Conservation (phyloP, 2,113 vertebrate genomes). For the Urocolius indicus region DNA sequence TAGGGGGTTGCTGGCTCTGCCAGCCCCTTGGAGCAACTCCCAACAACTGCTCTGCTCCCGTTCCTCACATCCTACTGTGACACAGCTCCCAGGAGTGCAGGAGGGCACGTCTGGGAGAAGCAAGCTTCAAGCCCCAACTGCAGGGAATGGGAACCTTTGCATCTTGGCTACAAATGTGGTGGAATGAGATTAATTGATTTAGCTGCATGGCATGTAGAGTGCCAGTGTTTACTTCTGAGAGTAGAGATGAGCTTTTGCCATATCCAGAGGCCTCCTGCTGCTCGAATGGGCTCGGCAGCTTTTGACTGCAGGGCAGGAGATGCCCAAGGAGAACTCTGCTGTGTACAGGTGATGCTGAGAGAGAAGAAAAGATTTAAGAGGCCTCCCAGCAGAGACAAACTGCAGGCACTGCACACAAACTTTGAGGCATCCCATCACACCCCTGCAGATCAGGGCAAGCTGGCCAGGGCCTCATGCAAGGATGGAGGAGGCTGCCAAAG, state of each 20-base stretch:
- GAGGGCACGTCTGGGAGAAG: neutral
- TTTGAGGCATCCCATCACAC: neutral
- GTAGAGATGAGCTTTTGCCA: neutral
- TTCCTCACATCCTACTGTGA: neutral
- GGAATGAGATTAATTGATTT: slow-evolving; percentile 29
- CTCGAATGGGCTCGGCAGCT: neutral
- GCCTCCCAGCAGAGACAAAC: neutral
- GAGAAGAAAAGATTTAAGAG: neutral
- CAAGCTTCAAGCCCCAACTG: neutral
- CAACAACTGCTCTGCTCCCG: neutral
- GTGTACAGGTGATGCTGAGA: neutral
- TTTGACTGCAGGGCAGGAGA: slow-evolving; percentile 11
- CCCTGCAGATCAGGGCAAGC: neutral
- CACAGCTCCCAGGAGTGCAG: neutral
- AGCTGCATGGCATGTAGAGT: neutral
- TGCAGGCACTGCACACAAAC: neutral
- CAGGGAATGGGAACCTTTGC: neutral
- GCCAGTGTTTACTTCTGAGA: slow-evolving; percentile 21
- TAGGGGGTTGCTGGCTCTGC: neutral
- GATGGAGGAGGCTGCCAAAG: neutral
- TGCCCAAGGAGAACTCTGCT: slow-evolving; percentile 31
- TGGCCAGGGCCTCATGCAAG: accelerated
- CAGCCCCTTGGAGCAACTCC: neutral
- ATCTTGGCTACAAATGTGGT: neutral
- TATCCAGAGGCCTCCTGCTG: neutral